Evolutionary conservation across 2,797 vertebrate species (phyloP).

Genomic region (Enteromius mattozi): DNA sequence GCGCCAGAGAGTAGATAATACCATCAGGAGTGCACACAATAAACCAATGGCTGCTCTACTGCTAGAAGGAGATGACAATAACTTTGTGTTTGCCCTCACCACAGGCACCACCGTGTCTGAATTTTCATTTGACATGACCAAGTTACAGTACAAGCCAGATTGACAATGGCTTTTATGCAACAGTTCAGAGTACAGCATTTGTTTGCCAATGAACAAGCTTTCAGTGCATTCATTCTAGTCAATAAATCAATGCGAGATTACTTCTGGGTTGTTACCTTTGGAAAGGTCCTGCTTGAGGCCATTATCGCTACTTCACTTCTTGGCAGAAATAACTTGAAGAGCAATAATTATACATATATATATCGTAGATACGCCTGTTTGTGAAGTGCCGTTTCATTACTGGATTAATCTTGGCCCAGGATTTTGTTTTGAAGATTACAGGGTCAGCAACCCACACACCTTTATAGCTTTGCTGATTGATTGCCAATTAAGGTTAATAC

Average conservation of each 20-base stretch:
- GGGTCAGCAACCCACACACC: not conserved
- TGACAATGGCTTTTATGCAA: not conserved
- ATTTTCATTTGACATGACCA: not conserved
- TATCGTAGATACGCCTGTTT: not conserved
- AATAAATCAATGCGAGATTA: constrained; percentile 20
- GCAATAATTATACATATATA: not conserved
- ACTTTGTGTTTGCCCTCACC: not conserved
- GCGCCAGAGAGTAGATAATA: constrained; percentile 45
- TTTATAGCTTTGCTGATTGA: not conserved
- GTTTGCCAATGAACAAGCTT: not conserved
- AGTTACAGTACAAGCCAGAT: not conserved
- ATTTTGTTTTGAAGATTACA: constrained; percentile 7
- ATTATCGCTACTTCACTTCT: not conserved
- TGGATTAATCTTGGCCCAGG: not conserved
- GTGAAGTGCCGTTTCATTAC: not conserved
- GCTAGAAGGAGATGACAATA: not conserved
- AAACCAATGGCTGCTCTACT: not conserved
- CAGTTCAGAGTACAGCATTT: constrained; percentile 20
- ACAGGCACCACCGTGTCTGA: not conserved
- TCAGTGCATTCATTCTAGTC: not conserved
- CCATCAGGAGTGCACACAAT: not conserved
- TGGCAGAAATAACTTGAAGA: not conserved
- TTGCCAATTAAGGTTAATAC: constrained; percentile 16
- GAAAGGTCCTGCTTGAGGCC: not conserved
- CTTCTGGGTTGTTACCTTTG: not conserved